These are phyloP conservation scores for Eupithecia insigniata DNA, from an alignment of 2,888 invertebrate genomes.

Conservation along the genomic window DNA sequence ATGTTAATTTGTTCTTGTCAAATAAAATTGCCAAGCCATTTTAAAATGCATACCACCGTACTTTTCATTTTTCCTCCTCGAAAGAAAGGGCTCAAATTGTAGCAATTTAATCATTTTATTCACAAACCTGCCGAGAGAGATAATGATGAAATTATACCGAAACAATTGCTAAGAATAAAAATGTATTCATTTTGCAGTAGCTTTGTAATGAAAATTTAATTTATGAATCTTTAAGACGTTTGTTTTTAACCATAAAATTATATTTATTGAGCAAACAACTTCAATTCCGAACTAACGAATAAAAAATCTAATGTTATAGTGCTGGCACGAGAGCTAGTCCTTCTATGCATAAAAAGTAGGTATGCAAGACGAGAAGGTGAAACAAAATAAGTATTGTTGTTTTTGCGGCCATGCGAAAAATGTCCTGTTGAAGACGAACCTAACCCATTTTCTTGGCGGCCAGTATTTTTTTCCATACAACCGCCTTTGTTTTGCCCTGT, in stretches of 20 bases:
- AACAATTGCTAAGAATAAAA: constrained; percentile 74
- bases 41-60: constrained; percentile 50
- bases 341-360: too few relatives aligned
- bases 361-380: too few relatives aligned
- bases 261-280: background rate
- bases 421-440: too few relatives aligned
- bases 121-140: constrained; percentile 67
- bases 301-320: too few relatives aligned
- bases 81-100: constrained; percentile 63
- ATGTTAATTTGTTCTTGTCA: constrained; percentile 13
- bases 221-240: constrained; percentile 37
- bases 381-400: too few relatives aligned
- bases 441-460: too few relatives aligned
- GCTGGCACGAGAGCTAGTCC: too few relatives aligned
- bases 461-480: too few relatives aligned
- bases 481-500: too few relatives aligned
- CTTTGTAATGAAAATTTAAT: constrained; percentile 64
- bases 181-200: constrained; percentile 68
- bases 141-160: constrained; percentile 75
- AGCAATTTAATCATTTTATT: constrained; percentile 75
- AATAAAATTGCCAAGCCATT: constrained; percentile 42
- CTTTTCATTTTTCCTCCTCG: constrained; percentile 44
- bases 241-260: constrained; percentile 4
- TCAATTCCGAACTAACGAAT: background rate
- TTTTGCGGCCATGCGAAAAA: too few relatives aligned